Evolutionary conservation across 2,113 vertebrate genomes (phyloP).

Genomic region (Synodontis membranacea): DNA sequence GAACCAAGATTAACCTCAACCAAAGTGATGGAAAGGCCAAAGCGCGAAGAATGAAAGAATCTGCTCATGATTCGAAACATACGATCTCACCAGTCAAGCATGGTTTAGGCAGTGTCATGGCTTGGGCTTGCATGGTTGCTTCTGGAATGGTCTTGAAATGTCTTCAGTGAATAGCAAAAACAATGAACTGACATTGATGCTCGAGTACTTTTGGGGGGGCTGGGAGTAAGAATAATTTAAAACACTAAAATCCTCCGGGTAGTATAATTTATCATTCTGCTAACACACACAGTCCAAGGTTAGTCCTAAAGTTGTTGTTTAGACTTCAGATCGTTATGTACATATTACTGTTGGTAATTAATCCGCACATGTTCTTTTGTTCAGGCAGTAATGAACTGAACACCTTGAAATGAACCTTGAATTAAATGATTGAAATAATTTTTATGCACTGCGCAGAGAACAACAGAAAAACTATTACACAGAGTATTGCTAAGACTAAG

Average conservation of each 20-base stretch:
- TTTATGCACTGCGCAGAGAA: not conserved
- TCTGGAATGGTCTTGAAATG: not conserved
- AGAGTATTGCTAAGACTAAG: not conserved
- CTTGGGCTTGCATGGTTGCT: no score
- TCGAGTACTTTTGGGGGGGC: not conserved
- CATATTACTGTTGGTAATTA: not conserved
- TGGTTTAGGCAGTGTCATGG: no score
- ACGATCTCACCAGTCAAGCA: no score
- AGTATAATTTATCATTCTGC: not conserved
- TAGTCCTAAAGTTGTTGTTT: not conserved
- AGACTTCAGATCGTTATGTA: not conserved
- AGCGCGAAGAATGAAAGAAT: no score
- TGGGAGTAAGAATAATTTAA: not conserved
- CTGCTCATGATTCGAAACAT: no score
- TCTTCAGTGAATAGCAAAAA: not conserved
- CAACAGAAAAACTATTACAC: not conserved
- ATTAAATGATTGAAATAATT: not conserved
- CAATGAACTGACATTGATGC: not conserved
- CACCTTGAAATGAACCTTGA: not conserved
- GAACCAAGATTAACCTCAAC: no score
- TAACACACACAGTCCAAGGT: not conserved
- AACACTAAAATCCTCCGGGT: not conserved
- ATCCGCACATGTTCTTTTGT: not conserved
- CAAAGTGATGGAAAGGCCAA: not conserved
- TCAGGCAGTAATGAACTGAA: not conserved